Base-by-base conservation (phyloP, 2,113 vertebrate species). In the Beaufortia kweichowensis region DNA sequence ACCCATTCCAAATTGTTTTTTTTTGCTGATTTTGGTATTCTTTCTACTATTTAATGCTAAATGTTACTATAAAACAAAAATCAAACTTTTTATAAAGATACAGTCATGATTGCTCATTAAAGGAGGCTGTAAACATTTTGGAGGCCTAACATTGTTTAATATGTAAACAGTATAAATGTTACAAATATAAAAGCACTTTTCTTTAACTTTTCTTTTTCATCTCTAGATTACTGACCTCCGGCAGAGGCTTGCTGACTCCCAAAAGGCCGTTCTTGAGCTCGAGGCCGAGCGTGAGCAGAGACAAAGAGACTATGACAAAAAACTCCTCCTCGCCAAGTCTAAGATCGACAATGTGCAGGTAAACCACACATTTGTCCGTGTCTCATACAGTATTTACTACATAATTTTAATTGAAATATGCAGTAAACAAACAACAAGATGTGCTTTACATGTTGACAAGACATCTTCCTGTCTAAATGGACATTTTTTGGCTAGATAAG, bases 281-380 rank as follows among this genome's bases (percentile, higher is more conserved):
- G 96, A 98, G 88, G 89, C 93, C 0, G 95, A 98, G 68, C 86
- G 95, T 33, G 97, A 98, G 61, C 95, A 96, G 84, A 95, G 94
- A 77, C 97, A 98, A 88, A 89, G 97, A 0, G 97, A 99, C 88
- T 99, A 98, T 1, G 97, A 99, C 87, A 95, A 95, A 85, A 99
- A 98, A 82, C 92, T 99, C 75, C 92, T 99, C 39, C 87, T 98
- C 79, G 96, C 96, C 72, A 98, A 98, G 88, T 96, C 96, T 79
- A 95, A 97, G 86, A 97, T 98, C 0, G 96, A 98, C 84, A 95
- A 94, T 6, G 95, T 97, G 39, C 96, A 98, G 95, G 97, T 78
- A 24, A 92, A 87, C 21, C 11, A 19, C 10, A 15, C n/a, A n/a
- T n/a, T n/a, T n/a, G 24, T 11, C 35, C 23, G 8, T n/a, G 26